A percentile compares a stretch with the other conserved stretches of the same genome.
Conservation (phyloP, 1,140 invertebrate species). For the Rhyacophila brunnea region DNA sequence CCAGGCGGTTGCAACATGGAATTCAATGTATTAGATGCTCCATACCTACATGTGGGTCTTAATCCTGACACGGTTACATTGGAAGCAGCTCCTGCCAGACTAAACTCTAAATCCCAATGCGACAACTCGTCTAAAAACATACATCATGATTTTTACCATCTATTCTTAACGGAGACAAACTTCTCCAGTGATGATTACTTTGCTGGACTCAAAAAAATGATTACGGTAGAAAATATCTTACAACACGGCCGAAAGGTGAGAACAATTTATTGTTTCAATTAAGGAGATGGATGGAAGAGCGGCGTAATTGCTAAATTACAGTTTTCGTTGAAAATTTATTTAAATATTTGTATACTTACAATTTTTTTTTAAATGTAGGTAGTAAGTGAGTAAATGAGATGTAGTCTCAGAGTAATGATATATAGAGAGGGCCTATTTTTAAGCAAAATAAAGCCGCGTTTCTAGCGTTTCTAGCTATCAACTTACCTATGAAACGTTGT, state of each 20-base stretch:
- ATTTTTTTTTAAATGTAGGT: too few relatives aligned
- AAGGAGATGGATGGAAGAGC: too few relatives aligned
- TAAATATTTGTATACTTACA: too few relatives aligned
- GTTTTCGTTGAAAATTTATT: too few relatives aligned
- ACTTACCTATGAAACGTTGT: too few relatives aligned
- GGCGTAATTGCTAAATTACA: too few relatives aligned
- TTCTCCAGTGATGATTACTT: conserved; percentile 61
- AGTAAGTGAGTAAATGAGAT: too few relatives aligned
- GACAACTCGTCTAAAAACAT: conserved; percentile 44
- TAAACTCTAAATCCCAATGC: conserved; percentile 36
- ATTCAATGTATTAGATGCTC: conserved; percentile 62
- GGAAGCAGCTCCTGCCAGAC: conserved; percentile 59
- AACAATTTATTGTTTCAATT: too few relatives aligned
- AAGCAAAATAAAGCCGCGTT: too few relatives aligned
- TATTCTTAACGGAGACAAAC: conserved; percentile 61
- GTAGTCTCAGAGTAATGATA: too few relatives aligned
- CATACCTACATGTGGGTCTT: conserved; percentile 59
- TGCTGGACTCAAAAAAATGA: conserved; percentile 59
- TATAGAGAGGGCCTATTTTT: too few relatives aligned
- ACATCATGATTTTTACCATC: conserved; percentile 61
- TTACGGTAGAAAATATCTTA: conserved; percentile 58
- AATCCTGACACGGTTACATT: conserved; percentile 57
- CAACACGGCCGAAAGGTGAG: conserved; percentile 60
- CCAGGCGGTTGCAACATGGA: conserved; percentile 79
- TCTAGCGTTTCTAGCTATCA: too few relatives aligned